Conservation (phyloP, 2,113 vertebrate genomes). For the Emydura subglobosa region DNA sequence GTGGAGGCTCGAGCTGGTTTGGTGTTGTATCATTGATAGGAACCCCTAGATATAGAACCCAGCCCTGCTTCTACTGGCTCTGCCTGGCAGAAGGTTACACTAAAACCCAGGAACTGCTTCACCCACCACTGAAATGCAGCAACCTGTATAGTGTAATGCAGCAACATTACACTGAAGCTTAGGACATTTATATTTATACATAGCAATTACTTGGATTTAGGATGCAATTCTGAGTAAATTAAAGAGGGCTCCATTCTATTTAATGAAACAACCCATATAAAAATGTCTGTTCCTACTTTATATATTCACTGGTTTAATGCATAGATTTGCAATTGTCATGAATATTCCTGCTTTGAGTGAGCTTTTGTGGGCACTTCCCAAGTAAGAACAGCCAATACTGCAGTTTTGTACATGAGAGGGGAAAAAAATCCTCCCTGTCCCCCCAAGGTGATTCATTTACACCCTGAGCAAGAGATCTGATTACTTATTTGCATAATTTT, state of each 20-base stretch:
- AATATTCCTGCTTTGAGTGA: background rate
- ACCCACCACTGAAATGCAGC: background rate
- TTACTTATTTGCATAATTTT: background rate
- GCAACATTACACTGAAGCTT: background rate
- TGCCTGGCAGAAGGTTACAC: too few relatives aligned
- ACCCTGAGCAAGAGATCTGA: background rate
- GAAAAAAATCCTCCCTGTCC: background rate
- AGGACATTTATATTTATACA: background rate
- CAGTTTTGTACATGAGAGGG: background rate
- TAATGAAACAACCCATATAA: background rate
- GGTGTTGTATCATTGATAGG: too few relatives aligned
- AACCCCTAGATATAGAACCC: too few relatives aligned
- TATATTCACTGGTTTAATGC: background rate
- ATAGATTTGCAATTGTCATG: background rate
- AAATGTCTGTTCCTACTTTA: background rate
- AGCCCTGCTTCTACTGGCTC: too few relatives aligned
- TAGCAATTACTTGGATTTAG: background rate
- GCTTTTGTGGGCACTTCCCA: background rate
- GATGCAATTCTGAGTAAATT: background rate
- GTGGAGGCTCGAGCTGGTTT: too few relatives aligned
- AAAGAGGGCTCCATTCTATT: background rate
- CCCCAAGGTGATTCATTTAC: background rate
- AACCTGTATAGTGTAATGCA: background rate
- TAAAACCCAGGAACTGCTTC: background rate
- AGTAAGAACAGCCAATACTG: background rate